Conservation (phyloP, 2,888 invertebrate genomes). For the Drosophila buzzatii region DNA sequence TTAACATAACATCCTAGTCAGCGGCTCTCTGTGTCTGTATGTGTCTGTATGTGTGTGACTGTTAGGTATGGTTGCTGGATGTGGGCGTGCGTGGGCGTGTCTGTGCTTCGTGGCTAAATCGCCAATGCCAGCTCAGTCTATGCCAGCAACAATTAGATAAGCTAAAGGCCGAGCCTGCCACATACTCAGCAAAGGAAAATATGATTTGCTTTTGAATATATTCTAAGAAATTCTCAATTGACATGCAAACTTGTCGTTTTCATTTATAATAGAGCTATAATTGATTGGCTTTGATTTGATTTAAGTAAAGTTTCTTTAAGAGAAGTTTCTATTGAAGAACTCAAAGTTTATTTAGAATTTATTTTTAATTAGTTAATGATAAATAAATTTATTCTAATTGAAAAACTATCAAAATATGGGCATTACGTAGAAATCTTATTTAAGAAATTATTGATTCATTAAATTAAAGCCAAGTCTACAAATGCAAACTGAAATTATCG, state of each 20-base stretch:
- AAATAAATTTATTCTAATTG: too few relatives aligned
- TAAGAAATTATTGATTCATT: too few relatives aligned
- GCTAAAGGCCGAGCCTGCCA: background rate
- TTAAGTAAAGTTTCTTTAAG: too few relatives aligned
- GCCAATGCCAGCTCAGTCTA: conserved; percentile 51
- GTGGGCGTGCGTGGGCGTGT: conserved; percentile 30
- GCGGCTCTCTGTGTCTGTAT: conserved; percentile 24
- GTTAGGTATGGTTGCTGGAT: background rate
- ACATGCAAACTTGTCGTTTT: too few relatives aligned
- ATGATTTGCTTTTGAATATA: background rate
- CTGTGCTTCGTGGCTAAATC: conserved; percentile 49
- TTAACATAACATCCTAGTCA: conserved; percentile 65
- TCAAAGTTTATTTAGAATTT: too few relatives aligned
- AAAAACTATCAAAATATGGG: too few relatives aligned
- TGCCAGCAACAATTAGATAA: conserved; percentile 27
- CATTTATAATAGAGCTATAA: too few relatives aligned
- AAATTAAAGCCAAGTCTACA: background rate
- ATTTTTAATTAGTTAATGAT: too few relatives aligned
- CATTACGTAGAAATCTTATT: too few relatives aligned
- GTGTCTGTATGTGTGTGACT: conserved; percentile 22
- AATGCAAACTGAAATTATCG: background rate
- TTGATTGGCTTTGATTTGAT: too few relatives aligned
- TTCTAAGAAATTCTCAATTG: too few relatives aligned
- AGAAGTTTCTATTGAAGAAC: too few relatives aligned
- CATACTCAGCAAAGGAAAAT: conserved; percentile 1